Conservation (phyloP, 2,797 vertebrate genomes). For the Acanthis flammea region DNA sequence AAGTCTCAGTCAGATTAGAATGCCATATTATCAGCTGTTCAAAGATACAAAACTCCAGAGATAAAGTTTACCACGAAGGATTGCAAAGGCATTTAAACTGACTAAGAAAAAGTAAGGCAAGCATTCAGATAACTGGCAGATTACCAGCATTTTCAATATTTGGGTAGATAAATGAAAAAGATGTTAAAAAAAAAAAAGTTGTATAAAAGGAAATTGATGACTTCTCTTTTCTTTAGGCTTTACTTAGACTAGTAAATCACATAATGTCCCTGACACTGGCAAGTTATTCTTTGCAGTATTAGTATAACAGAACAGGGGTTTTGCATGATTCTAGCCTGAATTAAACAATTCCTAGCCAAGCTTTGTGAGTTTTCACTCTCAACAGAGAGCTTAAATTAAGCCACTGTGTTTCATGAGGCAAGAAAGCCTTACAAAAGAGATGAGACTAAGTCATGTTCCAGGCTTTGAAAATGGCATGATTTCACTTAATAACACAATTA, state of each 20-base stretch:
- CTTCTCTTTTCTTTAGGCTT: not conserved
- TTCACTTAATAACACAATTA: not conserved
- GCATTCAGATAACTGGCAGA: not conserved
- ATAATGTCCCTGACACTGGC: not conserved
- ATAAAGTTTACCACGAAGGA: not conserved
- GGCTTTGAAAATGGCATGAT: not conserved
- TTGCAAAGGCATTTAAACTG: not conserved
- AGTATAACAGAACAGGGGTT: not conserved
- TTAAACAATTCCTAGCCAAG: not conserved
- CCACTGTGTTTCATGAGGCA: rapidly evolving
- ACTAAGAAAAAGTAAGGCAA: not conserved
- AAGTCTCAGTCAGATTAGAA: not conserved
- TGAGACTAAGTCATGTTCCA: not conserved
- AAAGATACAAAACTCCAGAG: not conserved
- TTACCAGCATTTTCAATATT: not conserved
- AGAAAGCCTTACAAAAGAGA: not conserved
- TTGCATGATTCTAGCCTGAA: not conserved
- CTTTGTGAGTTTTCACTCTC: not conserved
- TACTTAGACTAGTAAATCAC: not conserved
- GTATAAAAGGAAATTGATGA: not conserved
- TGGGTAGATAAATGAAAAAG: not conserved
- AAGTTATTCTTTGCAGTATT: not conserved
- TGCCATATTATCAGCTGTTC: not conserved
- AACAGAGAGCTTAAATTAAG: not conserved
- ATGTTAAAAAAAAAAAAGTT: not conserved